phyloP scores from a whole-genome alignment of 1,140 invertebrate species.

The Pristionchus pacificus region DNA sequence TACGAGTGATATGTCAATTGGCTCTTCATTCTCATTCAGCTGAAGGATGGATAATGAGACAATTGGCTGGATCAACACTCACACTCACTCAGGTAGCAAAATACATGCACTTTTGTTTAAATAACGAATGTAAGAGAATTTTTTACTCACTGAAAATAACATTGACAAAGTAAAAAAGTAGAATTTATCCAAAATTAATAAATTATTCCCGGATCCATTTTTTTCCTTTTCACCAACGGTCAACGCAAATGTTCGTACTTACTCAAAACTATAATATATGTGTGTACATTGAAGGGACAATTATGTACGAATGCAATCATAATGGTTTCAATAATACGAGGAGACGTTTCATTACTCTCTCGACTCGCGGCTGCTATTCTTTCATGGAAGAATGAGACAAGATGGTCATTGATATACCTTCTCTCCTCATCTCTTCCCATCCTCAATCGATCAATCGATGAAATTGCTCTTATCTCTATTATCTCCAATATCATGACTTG shows the following conservation, averaged over 20 bases:
- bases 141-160: no score
- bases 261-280: no score
- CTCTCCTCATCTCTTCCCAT: not conserved
- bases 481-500: not conserved
- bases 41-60: not conserved
- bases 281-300: no score
- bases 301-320: no score
- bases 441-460: not conserved
- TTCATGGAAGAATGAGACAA: not conserved
- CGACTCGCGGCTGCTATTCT: not conserved
- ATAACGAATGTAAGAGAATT: no score
- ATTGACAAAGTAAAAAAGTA: no score
- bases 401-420: not conserved
- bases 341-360: not conserved
- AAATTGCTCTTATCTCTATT: not conserved
- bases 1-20: no score
- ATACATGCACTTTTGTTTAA: no score
- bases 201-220: not conserved
- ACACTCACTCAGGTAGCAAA: not conserved
- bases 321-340: not conserved
- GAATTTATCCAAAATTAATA: no score
- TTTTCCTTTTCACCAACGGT: not conserved
- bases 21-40: not conserved
- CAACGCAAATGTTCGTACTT: no score
- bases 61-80: not conserved